These are phyloP conservation scores for Melipona beecheii DNA, from an alignment of 2,888 invertebrate species.

Conservation along the genomic window DNA sequence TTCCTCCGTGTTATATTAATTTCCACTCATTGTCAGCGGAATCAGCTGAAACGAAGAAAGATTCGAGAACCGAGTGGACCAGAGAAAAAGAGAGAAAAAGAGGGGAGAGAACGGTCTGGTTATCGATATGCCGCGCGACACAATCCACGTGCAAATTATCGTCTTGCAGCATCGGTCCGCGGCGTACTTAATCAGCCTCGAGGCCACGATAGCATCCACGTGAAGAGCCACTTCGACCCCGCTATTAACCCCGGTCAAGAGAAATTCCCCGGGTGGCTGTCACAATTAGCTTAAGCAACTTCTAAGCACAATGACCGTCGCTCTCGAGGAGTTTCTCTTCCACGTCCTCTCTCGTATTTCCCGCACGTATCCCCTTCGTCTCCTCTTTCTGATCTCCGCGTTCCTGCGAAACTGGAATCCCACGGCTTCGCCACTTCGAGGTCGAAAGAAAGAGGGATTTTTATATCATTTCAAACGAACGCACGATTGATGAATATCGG, in stretches of 20 bases:
- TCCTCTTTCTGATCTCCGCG: background rate
- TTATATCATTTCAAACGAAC: too few relatives aligned
- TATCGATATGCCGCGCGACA: conserved; percentile 12
- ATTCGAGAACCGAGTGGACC: too few relatives aligned
- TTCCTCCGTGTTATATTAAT: too few relatives aligned
- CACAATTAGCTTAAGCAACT: conserved; percentile 68
- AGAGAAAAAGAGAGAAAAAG: too few relatives aligned
- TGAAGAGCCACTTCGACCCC: conserved; percentile 45
- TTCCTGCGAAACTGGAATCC: background rate
- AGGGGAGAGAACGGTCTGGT: background rate
- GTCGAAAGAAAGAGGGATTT: background rate
- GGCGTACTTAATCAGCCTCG: conserved; percentile 48
- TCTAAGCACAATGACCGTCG: conserved; percentile 59
- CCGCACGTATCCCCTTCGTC: conserved; percentile 51
- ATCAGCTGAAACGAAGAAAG: too few relatives aligned
- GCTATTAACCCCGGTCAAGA: conserved; percentile 48
- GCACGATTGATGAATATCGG: too few relatives aligned
- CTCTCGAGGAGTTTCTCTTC: conserved; percentile 11
- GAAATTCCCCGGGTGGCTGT: conserved; percentile 58
- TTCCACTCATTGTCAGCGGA: too few relatives aligned
- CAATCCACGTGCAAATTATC: conserved; percentile 56
- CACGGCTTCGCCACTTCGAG: too few relatives aligned
- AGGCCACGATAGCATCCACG: conserved; percentile 35
- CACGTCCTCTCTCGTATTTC: conserved; percentile 46
- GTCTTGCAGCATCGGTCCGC: conserved; percentile 52